These are phyloP conservation scores for Hemaris fuciformis DNA, from an alignment of 2,888 invertebrate species.

Conservation along the genomic window DNA sequence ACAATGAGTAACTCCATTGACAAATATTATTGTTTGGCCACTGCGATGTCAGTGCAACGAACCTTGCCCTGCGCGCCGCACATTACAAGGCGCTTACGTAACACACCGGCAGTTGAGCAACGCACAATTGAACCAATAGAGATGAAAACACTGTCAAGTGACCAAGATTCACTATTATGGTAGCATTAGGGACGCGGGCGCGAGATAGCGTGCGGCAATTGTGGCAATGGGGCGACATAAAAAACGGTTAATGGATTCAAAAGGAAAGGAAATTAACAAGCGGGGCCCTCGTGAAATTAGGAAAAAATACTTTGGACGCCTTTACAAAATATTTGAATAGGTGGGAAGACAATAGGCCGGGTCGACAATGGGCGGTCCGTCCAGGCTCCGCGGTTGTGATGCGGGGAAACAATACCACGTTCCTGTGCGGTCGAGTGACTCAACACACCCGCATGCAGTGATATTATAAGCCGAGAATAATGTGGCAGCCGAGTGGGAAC, in stretches of 20 bases:
- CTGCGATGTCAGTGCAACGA: conserved; percentile 56
- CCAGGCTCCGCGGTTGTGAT: conserved; percentile 58
- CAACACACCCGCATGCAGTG: conserved; percentile 58
- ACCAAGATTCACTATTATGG: conserved; percentile 62
- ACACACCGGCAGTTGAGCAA: conserved; percentile 61
- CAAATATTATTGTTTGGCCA: conserved; percentile 19
- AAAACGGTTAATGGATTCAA: conserved; percentile 35
- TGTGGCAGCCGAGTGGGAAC: conserved; percentile 29
- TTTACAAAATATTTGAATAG: conserved; percentile 62
- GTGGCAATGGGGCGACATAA: conserved; percentile 38
- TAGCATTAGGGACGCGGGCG: conserved; percentile 51
- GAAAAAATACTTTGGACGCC: conserved; percentile 47
- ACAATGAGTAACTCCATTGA: conserved; percentile 11
- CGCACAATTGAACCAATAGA: conserved; percentile 74
- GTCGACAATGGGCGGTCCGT: conserved; percentile 65
- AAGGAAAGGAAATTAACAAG: conserved; percentile 38
- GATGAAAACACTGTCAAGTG: conserved; percentile 65
- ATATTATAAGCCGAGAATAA: conserved; percentile 34
- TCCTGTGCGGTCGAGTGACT: conserved; percentile 69
- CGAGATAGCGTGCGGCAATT: conserved; percentile 36
- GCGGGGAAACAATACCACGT: conserved; percentile 63
- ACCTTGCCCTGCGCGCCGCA: conserved; percentile 51
- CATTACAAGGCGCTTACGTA: conserved; percentile 65
- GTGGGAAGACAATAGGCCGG: conserved; percentile 62
- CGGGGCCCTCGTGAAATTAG: conserved; percentile 42